Evolutionary conservation across 2,113 vertebrate genomes (phyloP).

Genomic region (Malurus alboscapulatus): DNA sequence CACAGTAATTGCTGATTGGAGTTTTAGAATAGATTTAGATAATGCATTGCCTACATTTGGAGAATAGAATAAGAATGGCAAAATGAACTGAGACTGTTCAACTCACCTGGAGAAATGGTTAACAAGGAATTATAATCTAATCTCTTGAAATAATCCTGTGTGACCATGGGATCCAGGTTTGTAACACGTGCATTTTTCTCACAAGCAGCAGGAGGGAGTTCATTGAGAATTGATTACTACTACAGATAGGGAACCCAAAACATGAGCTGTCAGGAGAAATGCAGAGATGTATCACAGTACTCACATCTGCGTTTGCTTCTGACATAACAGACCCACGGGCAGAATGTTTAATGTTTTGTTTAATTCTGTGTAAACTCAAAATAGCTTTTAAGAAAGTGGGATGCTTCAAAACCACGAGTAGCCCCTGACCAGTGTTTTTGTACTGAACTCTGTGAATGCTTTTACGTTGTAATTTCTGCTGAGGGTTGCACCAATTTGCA

Average conservation of each 20-base stretch:
- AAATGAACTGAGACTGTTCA: not conserved
- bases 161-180: not conserved
- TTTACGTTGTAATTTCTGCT: not conserved
- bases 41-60: not conserved
- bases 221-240: not conserved
- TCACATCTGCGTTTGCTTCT: not conserved
- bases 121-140: not conserved
- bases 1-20: conserved; percentile 12
- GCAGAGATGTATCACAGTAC: too few relatives aligned
- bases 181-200: not conserved
- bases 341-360: not conserved
- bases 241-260: not conserved
- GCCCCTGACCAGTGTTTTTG: not conserved
- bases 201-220: not conserved
- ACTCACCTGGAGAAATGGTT: conserved; percentile 25
- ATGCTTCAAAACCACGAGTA: not conserved
- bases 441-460: not conserved
- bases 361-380: not conserved
- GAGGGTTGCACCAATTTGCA: not conserved
- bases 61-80: not conserved
- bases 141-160: not conserved
- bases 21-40: not conserved
- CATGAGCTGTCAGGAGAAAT: not conserved
- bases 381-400: not conserved
- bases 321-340: not conserved